These are phyloP conservation scores for Rhegmatorhina hoffmannsi DNA, from an alignment of 2,113 vertebrate genomes.

Conservation along the genomic window DNA sequence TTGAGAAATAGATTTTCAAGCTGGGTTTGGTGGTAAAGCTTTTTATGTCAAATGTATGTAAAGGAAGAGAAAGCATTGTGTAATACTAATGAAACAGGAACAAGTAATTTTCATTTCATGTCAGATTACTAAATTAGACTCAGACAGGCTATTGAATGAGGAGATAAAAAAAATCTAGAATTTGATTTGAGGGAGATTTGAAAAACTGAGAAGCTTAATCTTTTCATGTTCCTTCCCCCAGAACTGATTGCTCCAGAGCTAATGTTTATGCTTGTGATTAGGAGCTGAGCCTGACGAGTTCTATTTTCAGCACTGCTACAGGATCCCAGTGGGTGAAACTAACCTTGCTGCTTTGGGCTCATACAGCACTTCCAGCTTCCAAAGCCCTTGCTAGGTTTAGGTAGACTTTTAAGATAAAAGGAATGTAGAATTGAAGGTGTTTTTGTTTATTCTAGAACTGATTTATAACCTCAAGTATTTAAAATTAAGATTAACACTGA, in stretches of 20 bases:
- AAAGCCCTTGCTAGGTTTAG: neutral
- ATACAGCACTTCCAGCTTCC: neutral
- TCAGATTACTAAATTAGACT: neutral
- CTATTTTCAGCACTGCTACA: conserved; percentile 30
- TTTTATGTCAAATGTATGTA: neutral
- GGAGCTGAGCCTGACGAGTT: neutral
- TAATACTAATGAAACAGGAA: neutral
- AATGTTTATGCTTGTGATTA: conserved; percentile 5
- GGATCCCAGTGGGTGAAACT: neutral
- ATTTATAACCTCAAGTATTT: neutral
- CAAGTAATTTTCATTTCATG: neutral
- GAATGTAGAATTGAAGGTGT: neutral
- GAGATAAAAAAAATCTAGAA: conserved; percentile 13
- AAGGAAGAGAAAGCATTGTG: neutral
- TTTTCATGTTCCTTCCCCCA: neutral
- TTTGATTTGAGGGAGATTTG: conserved; percentile 11
- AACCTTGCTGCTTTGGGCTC: conserved; percentile 3
- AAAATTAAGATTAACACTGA: neutral
- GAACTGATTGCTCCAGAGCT: conserved; percentile 38
- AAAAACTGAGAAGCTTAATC: neutral
- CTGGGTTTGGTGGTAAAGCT: neutral
- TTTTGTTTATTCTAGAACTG: neutral
- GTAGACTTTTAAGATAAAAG: neutral
- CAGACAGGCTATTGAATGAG: neutral
- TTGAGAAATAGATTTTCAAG: neutral